Evolutionary conservation across 92 coral and sea anemone species (phyloP).

Genomic region (Nematostella vectensis): DNA sequence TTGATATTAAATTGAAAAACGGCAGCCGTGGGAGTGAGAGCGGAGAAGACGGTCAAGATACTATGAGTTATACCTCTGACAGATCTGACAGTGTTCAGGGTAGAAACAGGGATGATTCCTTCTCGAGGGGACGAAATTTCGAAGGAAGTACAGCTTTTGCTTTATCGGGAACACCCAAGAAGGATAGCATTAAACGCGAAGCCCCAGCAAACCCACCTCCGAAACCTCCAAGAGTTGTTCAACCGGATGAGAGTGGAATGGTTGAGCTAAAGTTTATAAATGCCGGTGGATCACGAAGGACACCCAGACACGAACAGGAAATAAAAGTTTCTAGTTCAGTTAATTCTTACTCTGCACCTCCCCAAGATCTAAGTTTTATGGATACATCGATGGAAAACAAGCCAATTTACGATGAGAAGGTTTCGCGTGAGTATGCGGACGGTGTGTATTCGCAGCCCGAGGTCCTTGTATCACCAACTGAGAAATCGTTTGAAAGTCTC

Average conservation of each 20-base stretch:
- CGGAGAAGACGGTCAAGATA: conserved; percentile 5
- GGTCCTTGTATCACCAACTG: conserved; percentile 61
- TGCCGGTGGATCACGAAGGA: conserved; percentile 29
- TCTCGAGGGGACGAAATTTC: background rate
- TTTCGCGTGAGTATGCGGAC: conserved; percentile 15
- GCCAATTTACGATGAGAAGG: conserved; percentile 25
- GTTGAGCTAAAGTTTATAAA: conserved; percentile 68
- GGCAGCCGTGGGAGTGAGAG: conserved; percentile 7
- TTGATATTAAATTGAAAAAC: conserved; percentile 63
- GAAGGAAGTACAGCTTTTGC: conserved; percentile 24
- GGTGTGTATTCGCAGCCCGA: conserved; percentile 24
- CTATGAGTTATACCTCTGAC: background rate
- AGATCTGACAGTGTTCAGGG: conserved; percentile 3
- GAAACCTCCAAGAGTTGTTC: conserved; percentile 69
- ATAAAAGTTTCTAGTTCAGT: conserved; percentile 25
- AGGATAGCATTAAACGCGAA: conserved; percentile 13
- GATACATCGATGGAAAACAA: conserved; percentile 40
- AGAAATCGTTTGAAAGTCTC: conserved; percentile 62
- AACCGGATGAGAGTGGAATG: conserved; percentile 59
- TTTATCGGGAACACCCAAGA: conserved; percentile 25
- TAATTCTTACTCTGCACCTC: conserved; percentile 35
- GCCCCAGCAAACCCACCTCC: conserved; percentile 18
- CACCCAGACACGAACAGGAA: conserved; percentile 32
- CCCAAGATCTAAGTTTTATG: conserved; percentile 26
- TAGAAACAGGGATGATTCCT: background rate